These are phyloP conservation scores for Drosophila meridionalis DNA, from an alignment of 2,888 invertebrate genomes.

Conservation along the genomic window DNA sequence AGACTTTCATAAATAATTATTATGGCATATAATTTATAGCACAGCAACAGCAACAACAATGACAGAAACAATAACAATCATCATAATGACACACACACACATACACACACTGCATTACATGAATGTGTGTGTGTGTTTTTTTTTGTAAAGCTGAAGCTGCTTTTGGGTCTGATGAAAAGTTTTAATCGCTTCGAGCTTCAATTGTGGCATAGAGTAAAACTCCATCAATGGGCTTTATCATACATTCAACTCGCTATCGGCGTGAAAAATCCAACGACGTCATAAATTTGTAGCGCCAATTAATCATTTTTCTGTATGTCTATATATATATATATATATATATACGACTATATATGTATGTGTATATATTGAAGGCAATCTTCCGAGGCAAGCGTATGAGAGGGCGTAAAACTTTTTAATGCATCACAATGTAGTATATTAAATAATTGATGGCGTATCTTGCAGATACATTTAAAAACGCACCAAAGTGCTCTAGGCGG, in stretches of 20 bases:
- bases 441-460: constrained; percentile 63
- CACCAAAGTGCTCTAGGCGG: neutral
- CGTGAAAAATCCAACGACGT: constrained; percentile 52
- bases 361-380: constrained; percentile 11
- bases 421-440: constrained; percentile 54
- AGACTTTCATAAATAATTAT: constrained; percentile 67
- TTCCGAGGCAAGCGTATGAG: constrained; percentile 4
- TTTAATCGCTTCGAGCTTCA: constrained; percentile 61
- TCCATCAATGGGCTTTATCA: constrained; percentile 61
- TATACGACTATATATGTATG: neutral
- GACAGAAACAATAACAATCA: constrained; percentile 61
- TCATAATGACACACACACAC: constrained; percentile 43
- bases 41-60: constrained; percentile 24
- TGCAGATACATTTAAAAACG: constrained; percentile 34
- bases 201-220: constrained; percentile 20
- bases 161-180: constrained; percentile 59
- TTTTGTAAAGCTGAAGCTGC: constrained; percentile 62
- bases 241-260: constrained; percentile 75
- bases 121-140: constrained; percentile 47
- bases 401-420: constrained; percentile 34
- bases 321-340: neutral
- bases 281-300: constrained; percentile 79
- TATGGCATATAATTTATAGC: constrained; percentile 72
- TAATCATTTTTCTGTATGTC: constrained; percentile 63
- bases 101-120: constrained; percentile 41